These are phyloP conservation scores for Atherix ibis DNA, from an alignment of 2,888 invertebrate species.

Conservation along the genomic window DNA sequence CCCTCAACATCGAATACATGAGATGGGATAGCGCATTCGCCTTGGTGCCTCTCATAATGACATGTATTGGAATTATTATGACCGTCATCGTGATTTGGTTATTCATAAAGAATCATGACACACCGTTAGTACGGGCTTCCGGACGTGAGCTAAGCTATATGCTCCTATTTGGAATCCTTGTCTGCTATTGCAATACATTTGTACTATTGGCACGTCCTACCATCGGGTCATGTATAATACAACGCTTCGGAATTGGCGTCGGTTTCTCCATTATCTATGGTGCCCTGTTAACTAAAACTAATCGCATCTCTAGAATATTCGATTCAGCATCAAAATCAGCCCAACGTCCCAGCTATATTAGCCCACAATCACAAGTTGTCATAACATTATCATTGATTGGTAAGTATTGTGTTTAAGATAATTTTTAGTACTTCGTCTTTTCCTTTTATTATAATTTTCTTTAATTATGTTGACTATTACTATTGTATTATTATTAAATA, in stretches of 20 bases:
- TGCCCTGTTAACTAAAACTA: conserved; percentile 49
- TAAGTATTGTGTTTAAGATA: conserved; percentile 24
- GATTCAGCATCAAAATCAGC: conserved; percentile 46
- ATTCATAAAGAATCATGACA: conserved; percentile 47
- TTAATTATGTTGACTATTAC: conserved; percentile 25
- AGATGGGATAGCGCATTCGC: conserved; percentile 49
- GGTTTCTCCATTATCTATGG: conserved; percentile 49
- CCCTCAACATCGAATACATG: conserved; percentile 45
- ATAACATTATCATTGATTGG: conserved; percentile 40
- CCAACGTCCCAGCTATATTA: conserved; percentile 44
- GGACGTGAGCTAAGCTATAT: conserved; percentile 48
- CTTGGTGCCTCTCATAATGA: conserved; percentile 44
- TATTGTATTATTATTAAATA: too few relatives aligned
- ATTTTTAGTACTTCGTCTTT: too few relatives aligned
- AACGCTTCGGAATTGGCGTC: conserved; percentile 48
- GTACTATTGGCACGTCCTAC: conserved; percentile 42
- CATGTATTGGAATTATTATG: conserved; percentile 42
- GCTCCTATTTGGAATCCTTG: conserved; percentile 42
- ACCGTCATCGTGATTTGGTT: conserved; percentile 44
- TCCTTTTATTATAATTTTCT: conserved; percentile 5
- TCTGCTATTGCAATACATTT: conserved; percentile 48
- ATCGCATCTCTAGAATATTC: conserved; percentile 46
- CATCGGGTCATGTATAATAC: conserved; percentile 39
- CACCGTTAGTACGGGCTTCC: conserved; percentile 45
- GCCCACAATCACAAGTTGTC: conserved; percentile 46